Percentiles rank a stretch among this genome's conserved stretches.
phyloP scores from a whole-genome alignment of 2,113 vertebrate genomes.

The Pseudopipra pipra region DNA sequence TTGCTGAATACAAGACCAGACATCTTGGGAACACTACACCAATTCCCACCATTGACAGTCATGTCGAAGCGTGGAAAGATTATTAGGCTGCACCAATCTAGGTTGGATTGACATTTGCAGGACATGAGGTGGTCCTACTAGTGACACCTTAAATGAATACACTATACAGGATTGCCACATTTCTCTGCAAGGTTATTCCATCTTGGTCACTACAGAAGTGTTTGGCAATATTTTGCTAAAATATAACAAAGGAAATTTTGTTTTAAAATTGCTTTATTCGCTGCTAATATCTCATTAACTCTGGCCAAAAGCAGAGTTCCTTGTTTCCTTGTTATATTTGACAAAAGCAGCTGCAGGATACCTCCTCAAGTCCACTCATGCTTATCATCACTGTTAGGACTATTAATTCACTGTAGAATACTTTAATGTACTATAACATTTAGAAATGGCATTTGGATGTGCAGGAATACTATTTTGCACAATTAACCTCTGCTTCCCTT shows the following conservation, averaged over 20 bases:
- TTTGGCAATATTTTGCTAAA: background rate
- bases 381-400: constrained; percentile 25
- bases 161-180: background rate
- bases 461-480: constrained; percentile 54
- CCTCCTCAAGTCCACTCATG: background rate
- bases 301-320: background rate
- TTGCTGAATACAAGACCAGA: background rate
- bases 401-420: constrained; percentile 42
- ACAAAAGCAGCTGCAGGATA: constrained; percentile 1
- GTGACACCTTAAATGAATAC: background rate
- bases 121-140: background rate
- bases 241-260: background rate
- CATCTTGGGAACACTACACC: background rate
- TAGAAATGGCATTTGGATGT: constrained; percentile 33
- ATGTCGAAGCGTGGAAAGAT: background rate
- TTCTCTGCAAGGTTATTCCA: background rate
- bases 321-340: constrained; percentile 40
- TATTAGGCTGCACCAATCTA: background rate
- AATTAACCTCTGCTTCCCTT: constrained; percentile 54
- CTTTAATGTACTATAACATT: constrained; percentile 56
- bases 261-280: background rate
- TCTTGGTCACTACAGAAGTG: background rate
- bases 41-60: background rate
- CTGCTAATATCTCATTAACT: constrained; percentile 7
- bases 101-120: background rate